Base-by-base conservation (phyloP, 2,888 invertebrate species). In the Drosophila nigricruria region DNA sequence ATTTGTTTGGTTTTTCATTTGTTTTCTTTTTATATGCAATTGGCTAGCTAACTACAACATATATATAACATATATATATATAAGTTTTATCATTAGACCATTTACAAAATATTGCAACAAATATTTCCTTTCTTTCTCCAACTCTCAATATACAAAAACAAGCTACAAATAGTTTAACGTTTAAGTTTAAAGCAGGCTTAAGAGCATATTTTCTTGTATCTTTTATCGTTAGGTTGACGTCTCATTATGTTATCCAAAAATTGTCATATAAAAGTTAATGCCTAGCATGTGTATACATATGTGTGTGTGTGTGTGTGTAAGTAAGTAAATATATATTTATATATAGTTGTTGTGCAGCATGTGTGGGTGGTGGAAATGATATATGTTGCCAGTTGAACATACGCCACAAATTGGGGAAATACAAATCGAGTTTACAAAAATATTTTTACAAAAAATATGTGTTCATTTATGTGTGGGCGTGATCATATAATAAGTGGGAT, bases 121-220 rank as follows among this genome's bases (percentile, higher is more conserved):
- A 80, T 69, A 65, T 68, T 52, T 30, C 5, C 30, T 10, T 54
- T 10, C 30, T 10, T 54, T 52, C 52, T 52, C 36, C 64, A 27
- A 61, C 32, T 65, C 36, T 67, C 63, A 72, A 80, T 75, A 78
- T 78, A 77, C 80, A 78, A 78, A 79, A 88, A 79, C 71, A 86
- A 86, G 89, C 87, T 89, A 89, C 70, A 87, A 83, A 81, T 84
- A 87, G 89, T 78, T 73, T 81, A 89, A 84, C 84, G 72, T 80
- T 83, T 80, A 82, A 76, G 86, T 86, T 88, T 84, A 86, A 83
- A 88, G 83, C 78, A 86, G 87, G 73, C 83, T 75, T 68, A 70
- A 79, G 75, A 81, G 75, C 79, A 65, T 79, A 53, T 57, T 59
- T 65, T 70, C 59, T 77, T 77, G 60, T 77, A 66, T 77, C 45